phyloP scores from a whole-genome alignment of 2,113 vertebrate genomes.

The Neogale vison region DNA sequence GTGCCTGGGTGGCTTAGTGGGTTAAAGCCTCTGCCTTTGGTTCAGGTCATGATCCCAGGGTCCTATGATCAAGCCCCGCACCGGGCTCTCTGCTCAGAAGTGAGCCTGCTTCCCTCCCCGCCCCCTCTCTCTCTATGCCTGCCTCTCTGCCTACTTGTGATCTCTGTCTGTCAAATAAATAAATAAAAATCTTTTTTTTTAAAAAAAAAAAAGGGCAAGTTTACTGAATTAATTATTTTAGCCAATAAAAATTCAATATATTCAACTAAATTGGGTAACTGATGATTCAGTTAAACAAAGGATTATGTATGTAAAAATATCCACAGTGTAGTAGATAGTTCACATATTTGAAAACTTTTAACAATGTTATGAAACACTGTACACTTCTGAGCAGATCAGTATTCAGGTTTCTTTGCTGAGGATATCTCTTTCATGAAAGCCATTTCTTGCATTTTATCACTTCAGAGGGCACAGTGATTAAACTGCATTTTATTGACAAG shows the following conservation, averaged over 20 bases:
- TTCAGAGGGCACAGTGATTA: slow-evolving; percentile 35
- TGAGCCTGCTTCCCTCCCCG: too few species aligned
- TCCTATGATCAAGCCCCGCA: too few species aligned
- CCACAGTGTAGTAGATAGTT: background rate
- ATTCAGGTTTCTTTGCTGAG: slow-evolving; percentile 16
- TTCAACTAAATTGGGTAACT: slow-evolving; percentile 43
- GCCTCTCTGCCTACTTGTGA: too few species aligned
- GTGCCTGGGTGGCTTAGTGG: too few species aligned
- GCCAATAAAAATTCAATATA: slow-evolving; percentile 50
- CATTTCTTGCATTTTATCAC: slow-evolving; percentile 48
- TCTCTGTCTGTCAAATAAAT: too few species aligned
- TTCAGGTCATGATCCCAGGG: too few species aligned
- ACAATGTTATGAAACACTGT: slow-evolving; percentile 9
- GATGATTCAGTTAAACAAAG: slow-evolving; percentile 22
- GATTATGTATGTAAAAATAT: slow-evolving; percentile 2
- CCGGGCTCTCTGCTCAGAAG: too few species aligned
- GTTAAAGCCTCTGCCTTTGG: too few species aligned
- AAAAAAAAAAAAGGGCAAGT: background rate
- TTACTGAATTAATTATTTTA: slow-evolving; percentile 71
- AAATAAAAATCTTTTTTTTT: too few species aligned
- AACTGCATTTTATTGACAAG: slow-evolving; percentile 52
- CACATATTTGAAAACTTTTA: slow-evolving; percentile 47
- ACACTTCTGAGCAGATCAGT: slow-evolving; percentile 32
- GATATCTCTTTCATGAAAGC: slow-evolving; percentile 32
- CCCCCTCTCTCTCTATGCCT: too few species aligned